Percentiles rank a stretch among this genome's conserved stretches.
Evolutionary conservation across 2,888 invertebrate genomes (phyloP).

Genomic region (Nemurella pictetii): DNA sequence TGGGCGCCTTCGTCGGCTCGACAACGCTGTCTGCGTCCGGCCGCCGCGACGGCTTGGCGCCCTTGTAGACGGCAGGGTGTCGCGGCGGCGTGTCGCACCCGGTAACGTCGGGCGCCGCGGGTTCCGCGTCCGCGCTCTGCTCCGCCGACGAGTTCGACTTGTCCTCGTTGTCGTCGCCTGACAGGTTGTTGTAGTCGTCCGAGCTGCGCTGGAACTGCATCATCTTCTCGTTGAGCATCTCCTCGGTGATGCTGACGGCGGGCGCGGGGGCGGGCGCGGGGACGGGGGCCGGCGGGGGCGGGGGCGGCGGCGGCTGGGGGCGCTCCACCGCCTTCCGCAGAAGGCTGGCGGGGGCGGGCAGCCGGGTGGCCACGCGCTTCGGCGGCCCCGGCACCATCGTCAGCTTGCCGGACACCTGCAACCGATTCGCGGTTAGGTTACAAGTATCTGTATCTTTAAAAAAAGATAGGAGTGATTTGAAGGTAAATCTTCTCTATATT

Average conservation of each 20-base stretch:
- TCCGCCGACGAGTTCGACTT: conserved; percentile 15
- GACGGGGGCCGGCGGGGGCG: background rate
- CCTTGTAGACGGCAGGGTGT: background rate
- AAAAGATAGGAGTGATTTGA: too few species aligned
- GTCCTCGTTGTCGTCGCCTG: conserved; percentile 5
- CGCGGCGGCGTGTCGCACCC: background rate
- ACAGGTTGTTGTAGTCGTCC: conserved; percentile 8
- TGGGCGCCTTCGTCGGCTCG: background rate
- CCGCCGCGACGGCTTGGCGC: background rate
- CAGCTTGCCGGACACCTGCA: too few species aligned
- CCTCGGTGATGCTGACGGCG: background rate
- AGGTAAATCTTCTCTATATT: too few species aligned
- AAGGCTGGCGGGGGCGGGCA: background rate
- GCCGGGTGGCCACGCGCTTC: background rate
- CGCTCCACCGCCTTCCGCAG: background rate
- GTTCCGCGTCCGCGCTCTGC: background rate
- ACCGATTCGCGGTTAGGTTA: too few species aligned
- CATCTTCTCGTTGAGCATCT: conserved; percentile 34
- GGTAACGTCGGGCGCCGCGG: too few species aligned
- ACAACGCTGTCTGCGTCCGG: background rate
- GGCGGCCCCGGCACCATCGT: background rate
- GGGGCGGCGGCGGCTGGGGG: background rate
- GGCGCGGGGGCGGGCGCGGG: background rate
- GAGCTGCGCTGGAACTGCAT: conserved; percentile 36
- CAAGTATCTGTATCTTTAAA: too few species aligned